These are phyloP conservation scores for Yponomeuta evonymella DNA, from an alignment of 2,888 invertebrate species.

Conservation along the genomic window DNA sequence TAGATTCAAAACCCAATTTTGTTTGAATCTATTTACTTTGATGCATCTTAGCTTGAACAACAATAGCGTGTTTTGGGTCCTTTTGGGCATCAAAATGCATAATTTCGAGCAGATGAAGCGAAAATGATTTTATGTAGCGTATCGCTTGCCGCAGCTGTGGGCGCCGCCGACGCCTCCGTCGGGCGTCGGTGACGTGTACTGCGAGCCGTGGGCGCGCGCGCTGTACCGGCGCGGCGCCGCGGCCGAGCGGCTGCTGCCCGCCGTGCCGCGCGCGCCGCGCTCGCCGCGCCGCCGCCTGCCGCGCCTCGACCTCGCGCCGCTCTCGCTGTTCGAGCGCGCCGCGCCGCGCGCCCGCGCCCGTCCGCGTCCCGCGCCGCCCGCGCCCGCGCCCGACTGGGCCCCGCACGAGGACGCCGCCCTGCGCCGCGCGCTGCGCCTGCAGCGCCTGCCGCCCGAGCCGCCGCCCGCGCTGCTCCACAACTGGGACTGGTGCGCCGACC, in stretches of 20 bases:
- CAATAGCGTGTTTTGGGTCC: too few species aligned
- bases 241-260: constrained; percentile 85
- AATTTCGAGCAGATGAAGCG: too few species aligned
- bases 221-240: constrained; percentile 86
- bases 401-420: constrained; percentile 94
- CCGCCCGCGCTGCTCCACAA: constrained; percentile 93
- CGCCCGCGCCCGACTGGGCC: constrained; percentile 93
- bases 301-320: constrained; percentile 82
- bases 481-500: constrained; percentile 96
- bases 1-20: too few species aligned
- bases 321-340: constrained; percentile 90
- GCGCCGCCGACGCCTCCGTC: constrained; percentile 97
- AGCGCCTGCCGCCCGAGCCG: constrained; percentile 79
- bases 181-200: constrained; percentile 93
- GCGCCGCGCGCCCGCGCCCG: constrained; percentile 83
- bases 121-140: constrained; percentile 14
- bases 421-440: constrained; percentile 86
- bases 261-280: constrained; percentile 86
- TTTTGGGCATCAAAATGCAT: too few species aligned
- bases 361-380: constrained; percentile 87
- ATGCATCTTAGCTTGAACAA: too few species aligned
- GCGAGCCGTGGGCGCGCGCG: constrained; percentile 89
- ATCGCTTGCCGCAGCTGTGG: constrained; percentile 85
- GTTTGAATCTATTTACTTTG: too few species aligned
- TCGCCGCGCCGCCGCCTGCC: constrained; percentile 77